These are phyloP conservation scores for Lithosia quadra DNA, from an alignment of 2,888 invertebrate species.

Conservation along the genomic window DNA sequence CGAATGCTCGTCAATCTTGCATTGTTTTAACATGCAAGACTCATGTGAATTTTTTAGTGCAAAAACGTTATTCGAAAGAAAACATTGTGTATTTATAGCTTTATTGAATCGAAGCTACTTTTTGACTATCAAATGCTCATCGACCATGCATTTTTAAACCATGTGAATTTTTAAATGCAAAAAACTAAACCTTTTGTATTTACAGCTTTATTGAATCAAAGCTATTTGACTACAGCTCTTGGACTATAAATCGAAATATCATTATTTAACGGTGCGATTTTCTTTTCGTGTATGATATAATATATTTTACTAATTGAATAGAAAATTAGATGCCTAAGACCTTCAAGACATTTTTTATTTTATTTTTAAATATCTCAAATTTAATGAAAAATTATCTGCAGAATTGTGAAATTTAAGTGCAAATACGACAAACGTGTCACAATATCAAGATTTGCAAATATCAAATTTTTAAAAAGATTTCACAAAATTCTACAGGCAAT, in stretches of 20 bases:
- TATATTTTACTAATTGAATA: background rate
- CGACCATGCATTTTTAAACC: no score
- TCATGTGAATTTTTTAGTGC: background rate
- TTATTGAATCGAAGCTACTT: background rate
- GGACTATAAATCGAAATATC: background rate
- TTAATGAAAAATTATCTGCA: constrained; percentile 11
- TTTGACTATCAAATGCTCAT: no score
- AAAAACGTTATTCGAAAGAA: background rate
- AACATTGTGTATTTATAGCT: background rate
- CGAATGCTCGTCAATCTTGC: background rate
- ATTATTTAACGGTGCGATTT: background rate
- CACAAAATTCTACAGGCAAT: background rate
- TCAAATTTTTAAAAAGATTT: background rate
- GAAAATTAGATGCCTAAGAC: background rate
- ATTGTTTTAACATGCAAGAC: background rate
- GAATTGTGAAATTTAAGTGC: constrained; percentile 17
- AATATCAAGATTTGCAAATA: constrained; percentile 12
- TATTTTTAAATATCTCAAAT: background rate
- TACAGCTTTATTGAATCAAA: background rate
- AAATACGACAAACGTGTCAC: constrained; percentile 13
- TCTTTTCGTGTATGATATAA: background rate
- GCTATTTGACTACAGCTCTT: background rate
- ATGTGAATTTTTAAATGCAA: background rate
- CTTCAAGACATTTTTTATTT: background rate
- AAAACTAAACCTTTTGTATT: background rate